These are phyloP conservation scores for Pristis pectinata DNA, from an alignment of 2,797 vertebrate species.

Conservation along the genomic window DNA sequence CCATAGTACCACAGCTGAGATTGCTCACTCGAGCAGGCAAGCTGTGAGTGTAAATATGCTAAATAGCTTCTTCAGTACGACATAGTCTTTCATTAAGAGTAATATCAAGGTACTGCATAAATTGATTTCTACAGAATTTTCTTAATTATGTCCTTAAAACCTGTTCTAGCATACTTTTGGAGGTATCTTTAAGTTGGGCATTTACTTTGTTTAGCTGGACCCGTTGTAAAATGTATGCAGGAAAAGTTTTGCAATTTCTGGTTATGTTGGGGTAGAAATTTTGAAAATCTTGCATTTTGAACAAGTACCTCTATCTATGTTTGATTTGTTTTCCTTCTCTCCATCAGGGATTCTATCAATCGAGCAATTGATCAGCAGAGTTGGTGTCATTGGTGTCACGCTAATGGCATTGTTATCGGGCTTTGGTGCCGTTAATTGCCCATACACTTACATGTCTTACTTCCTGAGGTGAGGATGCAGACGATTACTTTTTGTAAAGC, in stretches of 20 bases:
- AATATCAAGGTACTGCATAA: background rate
- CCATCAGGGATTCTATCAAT: constrained; percentile 87
- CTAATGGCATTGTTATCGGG: constrained; percentile 95
- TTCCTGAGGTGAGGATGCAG: constrained; percentile 76
- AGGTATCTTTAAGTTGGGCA: background rate
- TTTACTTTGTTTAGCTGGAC: background rate
- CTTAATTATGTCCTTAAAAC: background rate
- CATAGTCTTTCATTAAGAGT: background rate
- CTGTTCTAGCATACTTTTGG: background rate
- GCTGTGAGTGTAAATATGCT: background rate
- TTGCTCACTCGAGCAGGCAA: background rate
- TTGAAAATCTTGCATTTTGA: background rate
- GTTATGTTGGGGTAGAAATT: background rate
- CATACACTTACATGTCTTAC: constrained; percentile 98
- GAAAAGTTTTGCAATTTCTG: background rate
- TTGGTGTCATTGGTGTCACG: constrained; percentile 94
- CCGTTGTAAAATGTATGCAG: background rate
- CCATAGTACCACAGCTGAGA: background rate
- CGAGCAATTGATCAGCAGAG: constrained; percentile 94
- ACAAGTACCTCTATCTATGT: background rate
- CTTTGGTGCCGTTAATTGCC: constrained; percentile 98
- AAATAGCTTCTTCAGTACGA: background rate
- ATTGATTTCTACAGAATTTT: background rate
- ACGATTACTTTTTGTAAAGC: background rate
- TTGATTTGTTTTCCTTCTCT: constrained; percentile 20